Percentiles rank a stretch among this genome's conserved stretches.
Conservation (phyloP, 1,140 invertebrate genomes). For the Melanaphis sacchari region DNA sequence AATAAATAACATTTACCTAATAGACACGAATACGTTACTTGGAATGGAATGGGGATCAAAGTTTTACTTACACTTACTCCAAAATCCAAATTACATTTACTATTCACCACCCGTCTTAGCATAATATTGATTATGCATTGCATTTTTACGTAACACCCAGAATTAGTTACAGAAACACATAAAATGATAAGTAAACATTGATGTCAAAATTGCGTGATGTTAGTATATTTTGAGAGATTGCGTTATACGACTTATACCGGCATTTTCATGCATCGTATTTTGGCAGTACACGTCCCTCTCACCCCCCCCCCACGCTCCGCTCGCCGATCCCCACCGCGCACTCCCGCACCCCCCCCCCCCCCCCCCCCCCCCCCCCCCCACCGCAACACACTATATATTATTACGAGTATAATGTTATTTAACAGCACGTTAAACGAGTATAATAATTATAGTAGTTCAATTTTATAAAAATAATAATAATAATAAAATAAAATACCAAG, state of each 20-base stretch:
- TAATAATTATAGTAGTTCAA: not conserved
- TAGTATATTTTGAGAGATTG: not conserved
- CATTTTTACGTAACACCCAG: not conserved
- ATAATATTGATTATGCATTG: constrained; percentile 1
- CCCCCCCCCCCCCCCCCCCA: no score
- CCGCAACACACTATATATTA: not conserved
- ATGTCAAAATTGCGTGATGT: constrained; percentile 3
- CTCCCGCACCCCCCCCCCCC: no score
- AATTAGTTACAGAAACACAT: constrained; percentile 9
- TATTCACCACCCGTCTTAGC: not conserved
- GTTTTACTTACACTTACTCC: not conserved
- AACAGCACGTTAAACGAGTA: not conserved
- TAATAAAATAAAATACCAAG: no score
- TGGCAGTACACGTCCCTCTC: not conserved
- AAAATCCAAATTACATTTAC: not conserved
- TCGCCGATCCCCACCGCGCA: no score
- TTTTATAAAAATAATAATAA: constrained; percentile 5
- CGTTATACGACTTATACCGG: not conserved
- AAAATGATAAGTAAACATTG: not conserved
- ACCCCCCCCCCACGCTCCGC: no score
- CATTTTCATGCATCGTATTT: not conserved
- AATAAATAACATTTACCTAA: not conserved
- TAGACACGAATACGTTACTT: not conserved
- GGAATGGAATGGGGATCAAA: not conserved
- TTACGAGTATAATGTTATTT: not conserved